A percentile compares a stretch with the other conserved stretches of the same genome.
Evolutionary conservation across 2,888 invertebrate species (phyloP).

Genomic region (Drosophila stalkeri): DNA sequence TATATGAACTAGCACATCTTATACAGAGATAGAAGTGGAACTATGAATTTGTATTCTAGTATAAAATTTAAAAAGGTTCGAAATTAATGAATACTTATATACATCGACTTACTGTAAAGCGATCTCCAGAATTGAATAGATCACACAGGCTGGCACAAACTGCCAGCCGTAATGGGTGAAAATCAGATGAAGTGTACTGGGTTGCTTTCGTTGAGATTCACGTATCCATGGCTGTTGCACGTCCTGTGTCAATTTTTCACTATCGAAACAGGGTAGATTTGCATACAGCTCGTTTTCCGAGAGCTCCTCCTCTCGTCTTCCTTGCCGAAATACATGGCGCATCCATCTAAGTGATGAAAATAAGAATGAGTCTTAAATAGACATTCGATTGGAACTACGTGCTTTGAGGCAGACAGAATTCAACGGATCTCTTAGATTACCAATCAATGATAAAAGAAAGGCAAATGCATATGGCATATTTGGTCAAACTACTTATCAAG

Average conservation of each 20-base stretch:
- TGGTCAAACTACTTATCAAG: conserved; percentile 24
- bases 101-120: conserved; percentile 78
- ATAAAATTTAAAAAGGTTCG: too few species aligned
- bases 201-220: conserved; percentile 79
- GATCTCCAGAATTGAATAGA: conserved; percentile 82
- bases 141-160: conserved; percentile 81
- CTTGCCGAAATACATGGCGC: conserved; percentile 75
- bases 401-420: conserved; percentile 3
- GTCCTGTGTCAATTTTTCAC: conserved; percentile 85
- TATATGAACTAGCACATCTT: not conserved
- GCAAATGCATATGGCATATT: not conserved
- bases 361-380: not conserved
- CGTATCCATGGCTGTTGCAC: conserved; percentile 84
- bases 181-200: conserved; percentile 84
- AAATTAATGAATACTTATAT: too few species aligned
- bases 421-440: not conserved
- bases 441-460: not conserved
- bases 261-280: conserved; percentile 85
- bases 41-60: too few species aligned
- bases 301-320: conserved; percentile 69
- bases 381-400: conserved; percentile 24
- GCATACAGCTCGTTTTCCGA: conserved; percentile 73
- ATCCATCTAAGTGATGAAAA: conserved; percentile 73
- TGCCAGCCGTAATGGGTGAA: conserved; percentile 85
- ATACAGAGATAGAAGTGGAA: not conserved